Conservation (phyloP, 2,797 vertebrate genomes). For the Rhabdophis nuchalis region DNA sequence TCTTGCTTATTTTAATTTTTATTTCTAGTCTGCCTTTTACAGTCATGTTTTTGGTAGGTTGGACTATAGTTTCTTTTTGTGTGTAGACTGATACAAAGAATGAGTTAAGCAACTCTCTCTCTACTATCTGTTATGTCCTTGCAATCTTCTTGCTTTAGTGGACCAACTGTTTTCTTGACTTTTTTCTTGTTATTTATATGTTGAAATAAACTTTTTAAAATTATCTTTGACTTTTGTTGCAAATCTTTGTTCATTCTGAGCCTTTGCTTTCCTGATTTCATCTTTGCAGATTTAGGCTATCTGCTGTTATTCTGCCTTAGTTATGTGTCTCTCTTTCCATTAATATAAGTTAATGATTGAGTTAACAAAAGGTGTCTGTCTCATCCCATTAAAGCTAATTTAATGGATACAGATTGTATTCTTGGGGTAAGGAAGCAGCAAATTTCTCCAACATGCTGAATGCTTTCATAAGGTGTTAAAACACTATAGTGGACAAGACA, state of each 20-base stretch:
- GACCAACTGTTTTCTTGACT: not conserved
- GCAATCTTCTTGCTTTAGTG: not conserved
- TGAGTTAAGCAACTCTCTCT: not conserved
- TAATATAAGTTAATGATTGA: not conserved
- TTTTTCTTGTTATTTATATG: not conserved
- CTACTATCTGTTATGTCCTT: not conserved
- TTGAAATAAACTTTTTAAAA: not conserved
- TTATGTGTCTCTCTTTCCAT: not conserved
- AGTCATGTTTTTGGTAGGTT: not conserved
- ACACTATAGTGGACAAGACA: not conserved
- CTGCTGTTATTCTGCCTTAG: not conserved
- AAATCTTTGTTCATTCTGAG: not conserved
- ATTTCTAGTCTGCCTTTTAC: not conserved
- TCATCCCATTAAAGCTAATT: not conserved
- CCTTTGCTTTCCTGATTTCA: not conserved
- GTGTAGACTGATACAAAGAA: not conserved
- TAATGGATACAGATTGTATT: not conserved
- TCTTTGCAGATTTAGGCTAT: not conserved
- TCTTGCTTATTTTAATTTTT: not conserved
- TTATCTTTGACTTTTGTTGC: not conserved
- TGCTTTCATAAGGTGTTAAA: not conserved
- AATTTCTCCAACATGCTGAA: not conserved
- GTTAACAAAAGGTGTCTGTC: not conserved
- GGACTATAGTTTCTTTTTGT: not conserved
- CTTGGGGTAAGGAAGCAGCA: not conserved